phyloP scores from a whole-genome alignment of 2,797 vertebrate species.

The Mycteria americana region DNA sequence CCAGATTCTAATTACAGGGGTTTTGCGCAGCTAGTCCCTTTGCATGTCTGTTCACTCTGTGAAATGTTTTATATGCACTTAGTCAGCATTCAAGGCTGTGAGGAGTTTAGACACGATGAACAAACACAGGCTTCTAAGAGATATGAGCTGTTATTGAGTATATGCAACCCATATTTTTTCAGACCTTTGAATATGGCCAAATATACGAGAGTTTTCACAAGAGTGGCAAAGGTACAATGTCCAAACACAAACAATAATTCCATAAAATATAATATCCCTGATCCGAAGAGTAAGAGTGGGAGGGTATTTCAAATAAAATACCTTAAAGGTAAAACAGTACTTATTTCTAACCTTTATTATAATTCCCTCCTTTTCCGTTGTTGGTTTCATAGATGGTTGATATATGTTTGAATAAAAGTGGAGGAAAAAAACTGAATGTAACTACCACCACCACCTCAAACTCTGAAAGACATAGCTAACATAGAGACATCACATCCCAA shows the following conservation, averaged over 20 bases:
- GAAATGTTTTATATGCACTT: background rate
- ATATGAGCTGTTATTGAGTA: background rate
- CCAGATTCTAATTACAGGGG: background rate
- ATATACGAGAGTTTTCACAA: background rate
- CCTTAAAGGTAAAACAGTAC: background rate
- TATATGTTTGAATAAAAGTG: background rate
- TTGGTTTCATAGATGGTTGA: background rate
- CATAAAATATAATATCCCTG: background rate
- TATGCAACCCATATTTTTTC: background rate
- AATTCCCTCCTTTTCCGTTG: background rate
- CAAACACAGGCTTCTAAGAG: background rate
- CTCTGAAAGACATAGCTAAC: background rate
- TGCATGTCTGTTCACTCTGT: background rate
- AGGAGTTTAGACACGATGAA: background rate
- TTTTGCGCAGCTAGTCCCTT: background rate
- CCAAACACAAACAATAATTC: background rate
- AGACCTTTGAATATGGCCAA: background rate
- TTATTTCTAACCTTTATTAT: background rate
- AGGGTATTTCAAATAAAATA: background rate
- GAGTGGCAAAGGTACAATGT: background rate
- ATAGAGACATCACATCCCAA: background rate
- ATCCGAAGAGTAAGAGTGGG: background rate
- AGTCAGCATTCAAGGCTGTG: background rate
- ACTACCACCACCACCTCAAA: background rate
- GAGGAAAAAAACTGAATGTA: rapidly evolving